These are phyloP conservation scores for Crypturellus tataupa DNA, from an alignment of 2,797 vertebrate species.

Conservation along the genomic window DNA sequence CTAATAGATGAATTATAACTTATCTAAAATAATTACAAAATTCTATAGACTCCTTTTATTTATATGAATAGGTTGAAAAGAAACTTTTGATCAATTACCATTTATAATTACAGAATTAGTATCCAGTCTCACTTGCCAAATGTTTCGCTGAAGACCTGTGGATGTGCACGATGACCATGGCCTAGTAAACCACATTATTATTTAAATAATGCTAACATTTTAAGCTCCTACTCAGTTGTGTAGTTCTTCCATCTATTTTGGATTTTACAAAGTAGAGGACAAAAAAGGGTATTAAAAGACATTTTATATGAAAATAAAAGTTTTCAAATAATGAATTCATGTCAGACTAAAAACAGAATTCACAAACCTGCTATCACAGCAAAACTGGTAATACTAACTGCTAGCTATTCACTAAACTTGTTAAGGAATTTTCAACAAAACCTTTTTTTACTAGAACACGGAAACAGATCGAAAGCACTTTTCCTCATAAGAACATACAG, in stretches of 20 bases:
- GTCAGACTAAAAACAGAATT: not conserved
- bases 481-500: not conserved
- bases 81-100: conserved; percentile 32
- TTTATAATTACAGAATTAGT: conserved; percentile 32
- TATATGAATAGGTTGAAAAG: conserved; percentile 28
- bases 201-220: not conserved
- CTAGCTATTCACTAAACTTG: not conserved
- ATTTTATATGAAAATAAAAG: not conserved
- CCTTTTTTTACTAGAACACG: not conserved
- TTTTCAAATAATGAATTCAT: not conserved
- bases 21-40: conserved; percentile 20
- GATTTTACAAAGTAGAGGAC: not conserved
- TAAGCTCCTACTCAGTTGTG: not conserved
- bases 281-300: not conserved
- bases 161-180: not conserved
- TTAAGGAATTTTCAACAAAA: not conserved
- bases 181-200: not conserved
- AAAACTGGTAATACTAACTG: not conserved
- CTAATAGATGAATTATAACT: not conserved
- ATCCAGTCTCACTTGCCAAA: conserved; percentile 25
- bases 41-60: not conserved
- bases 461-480: not conserved
- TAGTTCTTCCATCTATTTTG: not conserved
- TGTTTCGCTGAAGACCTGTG: conserved; percentile 6
- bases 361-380: not conserved